Evolutionary conservation across 1,140 invertebrate species (phyloP).

Genomic region (Drosophila carrolli): DNA sequence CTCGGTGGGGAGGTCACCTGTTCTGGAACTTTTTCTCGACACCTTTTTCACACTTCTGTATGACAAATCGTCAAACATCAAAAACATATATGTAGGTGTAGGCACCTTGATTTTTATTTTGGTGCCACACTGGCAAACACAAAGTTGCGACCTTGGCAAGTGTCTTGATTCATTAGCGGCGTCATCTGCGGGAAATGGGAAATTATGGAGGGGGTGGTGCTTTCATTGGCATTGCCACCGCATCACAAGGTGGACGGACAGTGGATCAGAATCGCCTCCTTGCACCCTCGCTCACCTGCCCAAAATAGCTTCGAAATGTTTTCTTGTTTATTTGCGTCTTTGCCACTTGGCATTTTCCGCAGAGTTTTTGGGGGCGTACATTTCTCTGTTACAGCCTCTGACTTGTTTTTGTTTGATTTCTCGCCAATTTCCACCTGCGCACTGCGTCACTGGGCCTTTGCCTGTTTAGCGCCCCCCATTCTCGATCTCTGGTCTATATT

Average conservation of each 20-base stretch:
- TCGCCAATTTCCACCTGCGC: conserved; percentile 62
- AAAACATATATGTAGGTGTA: conserved; percentile 37
- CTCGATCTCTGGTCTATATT: conserved; percentile 48
- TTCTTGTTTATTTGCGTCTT: conserved; percentile 61
- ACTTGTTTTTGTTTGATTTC: conserved; percentile 57
- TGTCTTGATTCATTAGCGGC: conserved; percentile 71
- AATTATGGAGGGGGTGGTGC: conserved; percentile 14
- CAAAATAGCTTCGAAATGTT: conserved; percentile 48
- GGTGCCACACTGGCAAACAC: conserved; percentile 59
- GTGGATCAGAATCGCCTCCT: conserved; percentile 29
- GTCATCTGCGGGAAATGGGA: conserved; percentile 49
- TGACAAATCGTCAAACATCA: conserved; percentile 45
- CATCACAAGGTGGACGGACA: conserved; percentile 63
- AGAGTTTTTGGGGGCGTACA: conserved; percentile 32
- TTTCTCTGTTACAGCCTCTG: conserved; percentile 21
- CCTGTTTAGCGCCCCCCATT: conserved; percentile 54
- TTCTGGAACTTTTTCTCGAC: conserved; percentile 13
- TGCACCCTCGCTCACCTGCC: conserved; percentile 26
- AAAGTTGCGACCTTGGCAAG: conserved; percentile 62
- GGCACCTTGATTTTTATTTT: conserved; percentile 71
- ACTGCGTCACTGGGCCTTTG: conserved; percentile 75
- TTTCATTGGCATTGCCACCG: conserved; percentile 65
- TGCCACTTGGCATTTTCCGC: conserved; percentile 38
- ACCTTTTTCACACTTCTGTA: conserved; percentile 22
- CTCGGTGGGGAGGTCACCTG: not conserved